Conservation (phyloP, 1,140 invertebrate genomes). For the Pissodes strobi region DNA sequence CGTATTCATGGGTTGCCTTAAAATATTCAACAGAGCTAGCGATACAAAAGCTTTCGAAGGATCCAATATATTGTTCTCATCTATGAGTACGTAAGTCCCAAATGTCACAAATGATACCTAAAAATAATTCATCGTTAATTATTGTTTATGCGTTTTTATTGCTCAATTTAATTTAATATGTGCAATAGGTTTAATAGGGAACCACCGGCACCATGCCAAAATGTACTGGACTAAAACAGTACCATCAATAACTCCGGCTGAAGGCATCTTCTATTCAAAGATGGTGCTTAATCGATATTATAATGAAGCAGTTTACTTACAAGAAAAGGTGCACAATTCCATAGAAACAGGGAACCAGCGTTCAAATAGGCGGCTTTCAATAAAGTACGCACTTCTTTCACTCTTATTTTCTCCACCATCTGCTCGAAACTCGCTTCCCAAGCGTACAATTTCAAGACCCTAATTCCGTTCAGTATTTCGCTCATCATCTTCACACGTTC, state of each 20-base stretch:
- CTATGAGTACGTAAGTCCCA: constrained; percentile 83
- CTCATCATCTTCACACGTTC: constrained; percentile 87
- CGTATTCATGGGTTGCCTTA: constrained; percentile 90
- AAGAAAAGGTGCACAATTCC: constrained; percentile 94
- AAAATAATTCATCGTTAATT: constrained; percentile 13
- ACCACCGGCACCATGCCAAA: too few species aligned
- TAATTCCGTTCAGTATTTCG: constrained; percentile 31
- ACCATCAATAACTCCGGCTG: too few species aligned
- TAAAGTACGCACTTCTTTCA: constrained; percentile 81
- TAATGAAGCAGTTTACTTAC: constrained; percentile 62
- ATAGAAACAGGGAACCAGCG: constrained; percentile 87
- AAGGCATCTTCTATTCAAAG: too few species aligned
- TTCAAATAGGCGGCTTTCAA: constrained; percentile 84
- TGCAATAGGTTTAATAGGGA: too few species aligned
- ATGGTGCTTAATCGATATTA: too few species aligned
- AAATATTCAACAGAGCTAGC: constrained; percentile 95
- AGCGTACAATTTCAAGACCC: constrained; percentile 31
- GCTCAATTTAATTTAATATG: too few species aligned
- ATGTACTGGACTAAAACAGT: too few species aligned
- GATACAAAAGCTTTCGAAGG: constrained; percentile 94
- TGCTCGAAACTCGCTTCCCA: constrained; percentile 74
- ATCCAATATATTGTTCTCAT: constrained; percentile 81
- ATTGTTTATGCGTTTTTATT: too few species aligned
- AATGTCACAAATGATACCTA: constrained; percentile 91
- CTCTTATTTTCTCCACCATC: constrained; percentile 79